Percentiles rank a stretch among this genome's conserved stretches.
These are phyloP conservation scores for Heloderma charlesbogerti DNA, from an alignment of 2,113 vertebrate genomes.

Conservation along the genomic window DNA sequence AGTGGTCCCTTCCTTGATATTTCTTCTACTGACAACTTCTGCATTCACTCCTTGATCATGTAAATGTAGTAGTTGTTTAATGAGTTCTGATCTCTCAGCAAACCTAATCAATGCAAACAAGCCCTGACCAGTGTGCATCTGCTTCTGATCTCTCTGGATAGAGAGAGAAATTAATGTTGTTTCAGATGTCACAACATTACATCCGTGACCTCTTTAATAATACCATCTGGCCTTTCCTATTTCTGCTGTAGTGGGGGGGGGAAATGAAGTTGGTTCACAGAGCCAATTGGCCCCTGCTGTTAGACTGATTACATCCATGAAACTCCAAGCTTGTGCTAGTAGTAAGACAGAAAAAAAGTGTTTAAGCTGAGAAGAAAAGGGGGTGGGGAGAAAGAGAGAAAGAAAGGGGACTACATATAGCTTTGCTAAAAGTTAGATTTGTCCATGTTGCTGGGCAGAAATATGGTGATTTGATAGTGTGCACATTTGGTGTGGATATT, in stretches of 20 bases:
- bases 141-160: background rate
- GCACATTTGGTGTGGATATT: background rate
- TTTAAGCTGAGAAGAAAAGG: background rate
- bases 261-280: conserved; percentile 30
- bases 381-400: background rate
- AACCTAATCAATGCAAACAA: background rate
- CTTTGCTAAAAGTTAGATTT: background rate
- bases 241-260: background rate
- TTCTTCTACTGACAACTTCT: background rate
- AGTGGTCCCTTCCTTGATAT: no score
- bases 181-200: conserved; percentile 5
- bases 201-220: conserved; percentile 20
- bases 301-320: conserved; percentile 20
- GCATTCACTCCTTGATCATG: background rate
- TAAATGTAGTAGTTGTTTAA: background rate
- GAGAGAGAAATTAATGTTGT: conserved; percentile 17
- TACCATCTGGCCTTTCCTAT: background rate
- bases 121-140: background rate
- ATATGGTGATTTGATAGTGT: background rate
- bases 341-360: background rate
- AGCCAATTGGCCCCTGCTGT: conserved; percentile 10
- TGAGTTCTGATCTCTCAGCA: conserved; percentile 6
- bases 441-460: background rate
- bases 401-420: background rate
- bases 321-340: background rate